A percentile compares a stretch with the other conserved stretches of the same genome.
These are phyloP conservation scores for Passer montanus DNA, from an alignment of 2,113 vertebrate species.

Conservation along the genomic window DNA sequence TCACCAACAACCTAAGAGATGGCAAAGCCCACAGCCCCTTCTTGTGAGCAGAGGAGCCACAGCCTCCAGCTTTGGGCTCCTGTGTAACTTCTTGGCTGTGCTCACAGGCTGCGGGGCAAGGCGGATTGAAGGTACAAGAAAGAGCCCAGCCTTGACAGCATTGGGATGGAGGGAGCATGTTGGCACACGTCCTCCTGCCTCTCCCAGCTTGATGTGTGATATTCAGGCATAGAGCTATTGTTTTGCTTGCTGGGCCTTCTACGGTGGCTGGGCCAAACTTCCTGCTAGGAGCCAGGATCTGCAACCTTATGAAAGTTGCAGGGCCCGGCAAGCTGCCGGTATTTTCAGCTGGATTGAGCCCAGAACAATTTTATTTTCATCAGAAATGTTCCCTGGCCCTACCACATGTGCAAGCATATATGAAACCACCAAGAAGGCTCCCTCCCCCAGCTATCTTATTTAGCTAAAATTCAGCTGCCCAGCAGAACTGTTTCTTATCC, in stretches of 20 bases:
- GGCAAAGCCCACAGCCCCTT: neutral
- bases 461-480: constrained; percentile 61
- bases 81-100: neutral
- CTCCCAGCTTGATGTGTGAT: neutral
- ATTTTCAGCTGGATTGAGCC: constrained; percentile 57
- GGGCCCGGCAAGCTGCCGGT: constrained; percentile 46
- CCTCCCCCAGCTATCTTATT: constrained; percentile 62
- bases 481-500: constrained; percentile 63
- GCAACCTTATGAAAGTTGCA: constrained; percentile 58
- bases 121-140: neutral
- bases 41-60: neutral
- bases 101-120: neutral
- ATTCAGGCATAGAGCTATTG: constrained; percentile 13
- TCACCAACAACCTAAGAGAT: neutral
- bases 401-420: constrained; percentile 49
- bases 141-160: neutral
- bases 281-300: constrained; percentile 55
- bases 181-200: neutral
- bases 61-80: neutral
- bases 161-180: neutral
- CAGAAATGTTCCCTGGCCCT: constrained; percentile 65
- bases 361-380: constrained; percentile 70
- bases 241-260: constrained; percentile 44
- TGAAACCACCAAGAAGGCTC: constrained; percentile 67
- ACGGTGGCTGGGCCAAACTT: neutral